Evolutionary conservation across 2,888 invertebrate species (phyloP).

Genomic region (Stomorhina lunata): DNA sequence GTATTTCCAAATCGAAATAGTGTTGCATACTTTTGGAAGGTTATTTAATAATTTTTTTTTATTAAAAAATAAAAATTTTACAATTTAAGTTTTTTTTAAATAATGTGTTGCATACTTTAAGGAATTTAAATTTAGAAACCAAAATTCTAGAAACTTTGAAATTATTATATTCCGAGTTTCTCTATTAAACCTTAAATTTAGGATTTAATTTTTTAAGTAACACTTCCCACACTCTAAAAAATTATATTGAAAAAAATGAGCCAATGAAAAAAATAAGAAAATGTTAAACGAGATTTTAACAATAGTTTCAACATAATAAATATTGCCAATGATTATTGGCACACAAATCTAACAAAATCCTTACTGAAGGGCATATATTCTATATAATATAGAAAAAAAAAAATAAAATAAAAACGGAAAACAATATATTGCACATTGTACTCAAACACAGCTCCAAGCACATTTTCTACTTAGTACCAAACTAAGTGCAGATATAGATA

Average conservation of each 20-base stretch:
- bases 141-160: too few species aligned
- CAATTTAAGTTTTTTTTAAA: too few species aligned
- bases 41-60: too few species aligned
- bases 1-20: too few species aligned
- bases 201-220: background rate
- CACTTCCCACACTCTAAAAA: background rate
- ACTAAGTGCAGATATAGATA: background rate
- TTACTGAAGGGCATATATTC: slow-evolving; percentile 41
- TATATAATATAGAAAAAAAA: background rate
- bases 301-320: slow-evolving; percentile 39
- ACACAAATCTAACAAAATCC: slow-evolving; percentile 49
- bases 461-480: background rate
- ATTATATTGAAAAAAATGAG: too few species aligned
- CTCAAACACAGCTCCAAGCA: background rate
- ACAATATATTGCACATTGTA: slow-evolving; percentile 3
- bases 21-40: too few species aligned
- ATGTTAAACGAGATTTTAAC: slow-evolving; percentile 22
- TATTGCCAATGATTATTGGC: slow-evolving; percentile 50
- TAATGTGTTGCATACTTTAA: too few species aligned
- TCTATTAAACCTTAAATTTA: background rate
- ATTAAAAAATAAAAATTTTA: too few species aligned
- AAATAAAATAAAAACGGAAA: slow-evolving; percentile 11
- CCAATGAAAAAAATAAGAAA: background rate
- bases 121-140: too few species aligned
- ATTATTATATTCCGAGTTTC: too few species aligned